Evolutionary conservation across 2,113 vertebrate species (phyloP).

Genomic region (Sinocyclocheilus anophthalmus): DNA sequence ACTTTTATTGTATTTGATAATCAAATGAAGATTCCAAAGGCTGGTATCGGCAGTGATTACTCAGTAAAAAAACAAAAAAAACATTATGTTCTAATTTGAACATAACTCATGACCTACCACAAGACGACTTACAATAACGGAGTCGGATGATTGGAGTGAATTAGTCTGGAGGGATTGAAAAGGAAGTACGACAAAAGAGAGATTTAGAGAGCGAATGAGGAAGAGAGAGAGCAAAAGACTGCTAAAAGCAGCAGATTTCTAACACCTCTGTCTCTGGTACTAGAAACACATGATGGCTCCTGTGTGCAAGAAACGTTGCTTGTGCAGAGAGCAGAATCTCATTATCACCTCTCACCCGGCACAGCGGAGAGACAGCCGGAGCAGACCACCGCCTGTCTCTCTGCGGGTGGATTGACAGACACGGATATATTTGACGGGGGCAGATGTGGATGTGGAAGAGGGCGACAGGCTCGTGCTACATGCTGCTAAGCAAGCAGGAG

Average conservation of each 20-base stretch:
- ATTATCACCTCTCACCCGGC: slow-evolving; percentile 61
- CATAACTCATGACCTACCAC: not conserved
- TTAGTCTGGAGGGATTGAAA: slow-evolving; percentile 28
- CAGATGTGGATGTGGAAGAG: slow-evolving; percentile 54
- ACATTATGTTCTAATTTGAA: not conserved
- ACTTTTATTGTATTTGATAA: not conserved
- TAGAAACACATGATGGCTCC: slow-evolving; percentile 56
- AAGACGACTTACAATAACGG: not conserved
- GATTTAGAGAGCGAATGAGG: slow-evolving; percentile 11
- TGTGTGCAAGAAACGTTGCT: slow-evolving; percentile 55
- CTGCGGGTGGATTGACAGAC: slow-evolving; percentile 60
- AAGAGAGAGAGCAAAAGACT: slow-evolving; percentile 43
- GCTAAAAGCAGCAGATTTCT: slow-evolving; percentile 53
- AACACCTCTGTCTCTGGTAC: slow-evolving; percentile 53
- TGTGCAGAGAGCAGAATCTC: slow-evolving; percentile 57
- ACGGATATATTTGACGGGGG: slow-evolving; percentile 42
- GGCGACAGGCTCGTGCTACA: slow-evolving; percentile 42
- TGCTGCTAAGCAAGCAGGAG: slow-evolving; percentile 44
- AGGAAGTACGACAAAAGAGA: slow-evolving; percentile 18
- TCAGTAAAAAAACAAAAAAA: not conserved
- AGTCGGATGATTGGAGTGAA: not conserved
- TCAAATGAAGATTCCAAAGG: not conserved
- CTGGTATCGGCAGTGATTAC: not conserved
- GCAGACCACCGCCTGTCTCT: slow-evolving; percentile 59
- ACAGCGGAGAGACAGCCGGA: slow-evolving; percentile 51